These are phyloP conservation scores for Gasterosteus aculeatus DNA, from an alignment of 2,113 vertebrate genomes.

Conservation along the genomic window DNA sequence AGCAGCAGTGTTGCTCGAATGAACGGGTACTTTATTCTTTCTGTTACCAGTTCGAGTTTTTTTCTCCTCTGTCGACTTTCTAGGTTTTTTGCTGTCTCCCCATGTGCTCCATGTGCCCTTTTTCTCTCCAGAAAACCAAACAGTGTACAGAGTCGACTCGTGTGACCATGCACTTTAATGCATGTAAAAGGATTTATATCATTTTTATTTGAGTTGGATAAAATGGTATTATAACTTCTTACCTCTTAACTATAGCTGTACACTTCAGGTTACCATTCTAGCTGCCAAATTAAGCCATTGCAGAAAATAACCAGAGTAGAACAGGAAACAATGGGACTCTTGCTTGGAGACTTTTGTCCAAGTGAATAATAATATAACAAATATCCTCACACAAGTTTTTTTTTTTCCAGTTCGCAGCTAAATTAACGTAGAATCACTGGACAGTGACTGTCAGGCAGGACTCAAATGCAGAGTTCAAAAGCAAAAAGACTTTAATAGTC, in stretches of 20 bases:
- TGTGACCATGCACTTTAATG: neutral
- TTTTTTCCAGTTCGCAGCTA: neutral
- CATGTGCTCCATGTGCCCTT: neutral
- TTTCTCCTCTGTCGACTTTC: neutral
- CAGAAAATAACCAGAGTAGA: neutral
- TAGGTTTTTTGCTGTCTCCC: neutral
- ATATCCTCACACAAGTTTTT: no score
- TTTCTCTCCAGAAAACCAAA: neutral
- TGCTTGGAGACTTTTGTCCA: neutral
- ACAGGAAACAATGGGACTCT: conserved; percentile 3
- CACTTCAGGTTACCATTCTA: neutral
- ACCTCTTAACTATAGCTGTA: neutral
- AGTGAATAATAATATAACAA: neutral
- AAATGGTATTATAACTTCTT: neutral
- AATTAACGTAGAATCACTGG: neutral
- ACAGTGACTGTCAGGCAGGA: neutral
- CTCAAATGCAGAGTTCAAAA: no score
- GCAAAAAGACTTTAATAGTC: no score
- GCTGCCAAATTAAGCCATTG: neutral
- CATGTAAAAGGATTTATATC: neutral
- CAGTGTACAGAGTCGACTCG: neutral
- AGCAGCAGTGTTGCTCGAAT: neutral
- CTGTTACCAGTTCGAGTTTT: neutral
- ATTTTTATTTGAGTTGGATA: neutral
- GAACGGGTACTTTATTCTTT: neutral